Conservation (phyloP, 2,113 vertebrate species). For the Ageneiosus marmoratus region DNA sequence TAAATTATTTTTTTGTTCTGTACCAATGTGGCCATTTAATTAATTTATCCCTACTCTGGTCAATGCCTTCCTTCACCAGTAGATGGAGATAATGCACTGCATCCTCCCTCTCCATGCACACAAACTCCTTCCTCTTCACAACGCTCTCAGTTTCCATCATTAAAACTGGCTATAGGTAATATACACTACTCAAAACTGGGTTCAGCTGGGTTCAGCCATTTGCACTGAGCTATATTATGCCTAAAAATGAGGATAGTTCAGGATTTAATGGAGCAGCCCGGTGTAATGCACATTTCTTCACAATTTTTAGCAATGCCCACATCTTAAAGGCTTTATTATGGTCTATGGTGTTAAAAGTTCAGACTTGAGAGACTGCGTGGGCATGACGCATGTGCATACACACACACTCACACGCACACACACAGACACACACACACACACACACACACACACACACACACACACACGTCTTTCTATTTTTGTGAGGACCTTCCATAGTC, state of each 20-base stretch:
- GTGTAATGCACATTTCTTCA: not conserved
- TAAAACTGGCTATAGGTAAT: not conserved
- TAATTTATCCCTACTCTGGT: not conserved
- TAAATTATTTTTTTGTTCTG: not conserved
- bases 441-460: slow-evolving; percentile 26
- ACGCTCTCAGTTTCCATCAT: not conserved
- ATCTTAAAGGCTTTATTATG: slow-evolving; percentile 19
- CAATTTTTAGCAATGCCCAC: not conserved
- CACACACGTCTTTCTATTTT: not conserved
- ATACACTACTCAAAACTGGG: slow-evolving; percentile 1
- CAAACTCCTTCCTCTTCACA: not conserved
- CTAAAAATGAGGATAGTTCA: not conserved
- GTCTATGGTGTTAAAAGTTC: slow-evolving; percentile 12
- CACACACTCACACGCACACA: not conserved
- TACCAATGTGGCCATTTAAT: not conserved
- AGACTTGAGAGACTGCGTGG: not conserved
- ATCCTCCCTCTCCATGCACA: not conserved
- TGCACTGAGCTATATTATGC: not conserved
- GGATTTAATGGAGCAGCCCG: slow-evolving; percentile 8
- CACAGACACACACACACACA: not conserved
- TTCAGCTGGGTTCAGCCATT: slow-evolving; percentile 1
- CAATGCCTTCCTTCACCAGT: slow-evolving; percentile 42
- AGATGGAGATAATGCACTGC: slow-evolving; percentile 53
- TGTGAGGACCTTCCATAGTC: not conserved
- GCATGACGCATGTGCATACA: slow-evolving; percentile 1